phyloP scores from a whole-genome alignment of 2,888 invertebrate species.

The Pristionchus entomophagus region DNA sequence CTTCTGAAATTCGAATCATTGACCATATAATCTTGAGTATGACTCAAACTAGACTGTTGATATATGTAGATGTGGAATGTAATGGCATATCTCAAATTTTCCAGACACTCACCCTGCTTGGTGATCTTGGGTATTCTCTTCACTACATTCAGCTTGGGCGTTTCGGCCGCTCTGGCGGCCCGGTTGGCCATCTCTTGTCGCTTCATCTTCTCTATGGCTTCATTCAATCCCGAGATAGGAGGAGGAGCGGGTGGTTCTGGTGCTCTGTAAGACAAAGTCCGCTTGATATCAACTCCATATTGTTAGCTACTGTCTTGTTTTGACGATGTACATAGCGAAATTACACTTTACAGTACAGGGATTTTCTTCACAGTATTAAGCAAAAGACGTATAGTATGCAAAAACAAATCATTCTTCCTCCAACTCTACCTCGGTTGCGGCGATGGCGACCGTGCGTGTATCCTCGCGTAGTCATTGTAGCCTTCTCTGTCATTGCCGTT shows the following conservation, averaged over 20 bases:
- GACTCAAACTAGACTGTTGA: no score
- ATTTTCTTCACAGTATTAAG: no score
- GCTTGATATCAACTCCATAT: no score
- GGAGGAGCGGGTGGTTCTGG: slow-evolving; percentile 43
- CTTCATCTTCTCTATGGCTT: slow-evolving; percentile 37
- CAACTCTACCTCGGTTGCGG: not conserved
- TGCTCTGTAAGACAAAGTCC: slow-evolving; percentile 20
- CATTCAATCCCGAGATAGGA: slow-evolving; percentile 35
- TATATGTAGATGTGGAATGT: no score
- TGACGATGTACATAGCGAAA: no score
- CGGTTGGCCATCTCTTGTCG: not conserved
- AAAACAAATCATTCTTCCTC: not conserved
- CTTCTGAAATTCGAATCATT: not conserved
- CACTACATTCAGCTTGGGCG: slow-evolving; percentile 34
- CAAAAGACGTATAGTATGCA: no score
- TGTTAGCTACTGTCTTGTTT: no score
- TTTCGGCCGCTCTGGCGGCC: not conserved
- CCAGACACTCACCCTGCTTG: not conserved
- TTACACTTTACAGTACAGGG: no score
- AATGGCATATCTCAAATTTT: not conserved
- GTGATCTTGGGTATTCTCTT: slow-evolving; percentile 29
- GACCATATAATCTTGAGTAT: not conserved
- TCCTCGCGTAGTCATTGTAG: slow-evolving; percentile 20
- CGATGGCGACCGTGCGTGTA: not conserved
- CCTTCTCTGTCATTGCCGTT: slow-evolving; percentile 49